Percentiles rank a stretch among this genome's conserved stretches.
Evolutionary conservation across 1,140 invertebrate genomes (phyloP).

Genomic region (Cherax quadricarinatus): DNA sequence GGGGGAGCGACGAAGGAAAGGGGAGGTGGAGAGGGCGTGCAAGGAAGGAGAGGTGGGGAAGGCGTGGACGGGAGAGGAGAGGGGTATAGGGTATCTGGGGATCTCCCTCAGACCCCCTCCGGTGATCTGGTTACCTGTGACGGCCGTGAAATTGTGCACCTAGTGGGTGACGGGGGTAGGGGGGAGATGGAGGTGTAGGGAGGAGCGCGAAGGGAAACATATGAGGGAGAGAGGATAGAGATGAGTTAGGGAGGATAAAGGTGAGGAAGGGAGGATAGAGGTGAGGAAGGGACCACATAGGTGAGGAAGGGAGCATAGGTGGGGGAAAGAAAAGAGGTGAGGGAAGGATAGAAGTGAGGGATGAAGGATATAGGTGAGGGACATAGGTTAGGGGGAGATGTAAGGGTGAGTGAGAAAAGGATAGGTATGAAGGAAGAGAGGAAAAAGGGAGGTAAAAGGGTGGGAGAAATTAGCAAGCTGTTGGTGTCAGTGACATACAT

Average conservation of each 20-base stretch:
- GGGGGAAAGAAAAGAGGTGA: too few relatives aligned
- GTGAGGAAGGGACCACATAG: background rate
- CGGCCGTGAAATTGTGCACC: constrained; percentile 48
- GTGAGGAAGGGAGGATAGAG: too few relatives aligned
- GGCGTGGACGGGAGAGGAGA: background rate
- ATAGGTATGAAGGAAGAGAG: too few relatives aligned
- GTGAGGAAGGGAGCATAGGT: background rate
- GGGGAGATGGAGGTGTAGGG: background rate
- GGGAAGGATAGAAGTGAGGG: too few relatives aligned
- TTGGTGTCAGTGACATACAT: too few relatives aligned
- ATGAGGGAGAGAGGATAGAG: background rate
- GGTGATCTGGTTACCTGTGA: constrained; percentile 53
- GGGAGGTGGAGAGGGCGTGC: background rate
- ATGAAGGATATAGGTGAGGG: too few relatives aligned
- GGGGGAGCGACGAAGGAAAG: background rate
- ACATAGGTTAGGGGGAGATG: too few relatives aligned
- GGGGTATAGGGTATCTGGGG: background rate
- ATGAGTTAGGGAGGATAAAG: too few relatives aligned
- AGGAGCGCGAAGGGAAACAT: background rate
- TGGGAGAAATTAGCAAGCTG: too few relatives aligned
- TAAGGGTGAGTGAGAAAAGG: too few relatives aligned
- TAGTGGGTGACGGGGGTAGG: background rate
- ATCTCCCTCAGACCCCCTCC: background rate
- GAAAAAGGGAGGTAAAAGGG: too few relatives aligned
- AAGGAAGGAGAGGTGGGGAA: background rate